Percentiles rank a stretch among this genome's conserved stretches.
These are phyloP conservation scores for Protomyctophum bolini DNA, from an alignment of 2,113 vertebrate genomes.

Conservation along the genomic window DNA sequence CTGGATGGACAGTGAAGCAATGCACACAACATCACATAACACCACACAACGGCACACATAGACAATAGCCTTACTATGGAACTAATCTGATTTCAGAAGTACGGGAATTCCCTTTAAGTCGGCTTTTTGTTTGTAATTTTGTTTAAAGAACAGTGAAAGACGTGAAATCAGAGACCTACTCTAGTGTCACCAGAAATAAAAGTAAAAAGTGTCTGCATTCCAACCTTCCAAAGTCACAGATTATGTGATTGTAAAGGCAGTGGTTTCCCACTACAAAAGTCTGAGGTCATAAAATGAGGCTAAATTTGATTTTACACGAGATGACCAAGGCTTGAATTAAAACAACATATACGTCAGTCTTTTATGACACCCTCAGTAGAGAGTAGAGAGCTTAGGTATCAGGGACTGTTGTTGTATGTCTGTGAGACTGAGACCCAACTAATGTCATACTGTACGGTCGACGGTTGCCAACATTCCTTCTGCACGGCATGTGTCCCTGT, in stretches of 20 bases:
- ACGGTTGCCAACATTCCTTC: no score
- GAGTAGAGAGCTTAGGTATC: conserved; percentile 31
- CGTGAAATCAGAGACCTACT: conserved; percentile 4
- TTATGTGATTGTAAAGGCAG: conserved; percentile 35
- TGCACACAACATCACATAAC: conserved; percentile 5
- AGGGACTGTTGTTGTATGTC: conserved; percentile 28
- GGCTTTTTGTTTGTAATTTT: neutral
- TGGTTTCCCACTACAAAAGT: conserved; percentile 21
- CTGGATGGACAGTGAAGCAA: neutral
- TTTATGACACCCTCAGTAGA: conserved; percentile 45
- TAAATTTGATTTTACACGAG: conserved; percentile 52
- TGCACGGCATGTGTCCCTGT: no score
- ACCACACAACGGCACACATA: neutral
- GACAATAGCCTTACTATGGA: conserved; percentile 1
- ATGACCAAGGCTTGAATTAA: conserved; percentile 24
- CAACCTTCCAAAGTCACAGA: conserved; percentile 32
- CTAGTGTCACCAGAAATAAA: neutral
- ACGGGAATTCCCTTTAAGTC: neutral
- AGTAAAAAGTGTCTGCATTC: conserved; percentile 10
- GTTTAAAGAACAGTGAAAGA: neutral
- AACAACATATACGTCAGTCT: conserved; percentile 47
- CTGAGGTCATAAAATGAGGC: conserved; percentile 44
- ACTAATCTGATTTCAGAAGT: neutral
- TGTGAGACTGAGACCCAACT: no score
- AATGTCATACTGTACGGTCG: no score